A percentile compares a stretch with the other conserved stretches of the same genome.
Conservation (phyloP, 2,888 invertebrate genomes). For the Allacma fusca region DNA sequence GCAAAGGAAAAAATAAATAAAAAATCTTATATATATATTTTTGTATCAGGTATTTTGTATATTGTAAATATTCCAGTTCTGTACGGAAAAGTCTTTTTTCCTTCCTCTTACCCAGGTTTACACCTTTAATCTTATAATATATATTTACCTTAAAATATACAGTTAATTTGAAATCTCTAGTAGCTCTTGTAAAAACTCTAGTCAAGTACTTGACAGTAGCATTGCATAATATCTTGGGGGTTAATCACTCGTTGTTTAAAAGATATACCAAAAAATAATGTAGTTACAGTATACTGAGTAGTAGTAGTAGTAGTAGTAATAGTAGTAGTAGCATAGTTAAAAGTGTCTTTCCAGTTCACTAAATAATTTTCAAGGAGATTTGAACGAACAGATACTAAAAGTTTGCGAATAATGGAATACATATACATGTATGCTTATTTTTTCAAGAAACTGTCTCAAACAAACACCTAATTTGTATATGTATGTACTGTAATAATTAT, state of each 20-base stretch:
- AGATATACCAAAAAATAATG: too few species aligned
- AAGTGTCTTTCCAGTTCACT: neutral
- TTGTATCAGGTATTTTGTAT: neutral
- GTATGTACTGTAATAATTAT: neutral
- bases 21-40: neutral
- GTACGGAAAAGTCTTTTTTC: too few species aligned
- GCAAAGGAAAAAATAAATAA: too few species aligned
- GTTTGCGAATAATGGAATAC: neutral
- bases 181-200: too few species aligned
- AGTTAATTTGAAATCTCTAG: neutral
- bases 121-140: too few species aligned
- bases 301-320: too few species aligned
- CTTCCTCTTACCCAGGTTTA: too few species aligned
- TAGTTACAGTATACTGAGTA: too few species aligned
- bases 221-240: too few species aligned
- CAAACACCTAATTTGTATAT: neutral
- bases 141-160: neutral
- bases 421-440: neutral
- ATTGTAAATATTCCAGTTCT: neutral
- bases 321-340: too few species aligned
- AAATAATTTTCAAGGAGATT: conserved; percentile 11
- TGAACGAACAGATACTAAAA: neutral
- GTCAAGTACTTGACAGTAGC: too few species aligned
- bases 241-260: too few species aligned
- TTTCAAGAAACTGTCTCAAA: neutral